Conservation (phyloP, 2,888 invertebrate species). For the Helicoverpa assulta region DNA sequence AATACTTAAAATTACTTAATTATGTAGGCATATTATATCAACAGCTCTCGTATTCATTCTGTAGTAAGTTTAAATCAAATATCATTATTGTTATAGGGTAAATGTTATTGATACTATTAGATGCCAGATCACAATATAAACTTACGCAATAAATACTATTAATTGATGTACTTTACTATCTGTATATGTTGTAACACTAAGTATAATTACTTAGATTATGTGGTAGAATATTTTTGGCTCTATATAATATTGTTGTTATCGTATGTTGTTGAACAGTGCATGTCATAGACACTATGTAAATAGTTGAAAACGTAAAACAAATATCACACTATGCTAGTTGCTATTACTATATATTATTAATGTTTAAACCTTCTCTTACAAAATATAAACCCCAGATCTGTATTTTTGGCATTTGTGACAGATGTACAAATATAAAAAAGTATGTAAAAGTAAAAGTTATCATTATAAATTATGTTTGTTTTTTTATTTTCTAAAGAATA, state of each 20-base stretch:
- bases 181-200: conserved; percentile 85
- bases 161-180: conserved; percentile 74
- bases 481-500: conserved; percentile 31
- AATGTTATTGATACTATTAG: conserved; percentile 56
- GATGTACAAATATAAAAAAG: conserved; percentile 81
- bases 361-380: conserved; percentile 5
- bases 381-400: conserved; percentile 70
- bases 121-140: conserved; percentile 77
- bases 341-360: conserved; percentile 24
- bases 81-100: conserved; percentile 59
- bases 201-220: conserved; percentile 71
- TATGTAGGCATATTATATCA: conserved; percentile 72
- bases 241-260: conserved; percentile 78
- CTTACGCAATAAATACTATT: conserved; percentile 70
- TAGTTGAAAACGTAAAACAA: conserved; percentile 68
- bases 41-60: conserved; percentile 62
- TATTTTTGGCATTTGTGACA: conserved; percentile 75
- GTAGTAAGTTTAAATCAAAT: conserved; percentile 62
- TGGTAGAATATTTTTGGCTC: conserved; percentile 74
- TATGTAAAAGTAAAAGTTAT: conserved; percentile 64
- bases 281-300: conserved; percentile 84
- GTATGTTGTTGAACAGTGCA: conserved; percentile 81
- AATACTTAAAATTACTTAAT: conserved; percentile 86
- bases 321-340: conserved; percentile 58
- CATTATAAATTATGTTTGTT: conserved; percentile 38